Conservation (phyloP, 2,888 invertebrate genomes). For the Macropis europaea region DNA sequence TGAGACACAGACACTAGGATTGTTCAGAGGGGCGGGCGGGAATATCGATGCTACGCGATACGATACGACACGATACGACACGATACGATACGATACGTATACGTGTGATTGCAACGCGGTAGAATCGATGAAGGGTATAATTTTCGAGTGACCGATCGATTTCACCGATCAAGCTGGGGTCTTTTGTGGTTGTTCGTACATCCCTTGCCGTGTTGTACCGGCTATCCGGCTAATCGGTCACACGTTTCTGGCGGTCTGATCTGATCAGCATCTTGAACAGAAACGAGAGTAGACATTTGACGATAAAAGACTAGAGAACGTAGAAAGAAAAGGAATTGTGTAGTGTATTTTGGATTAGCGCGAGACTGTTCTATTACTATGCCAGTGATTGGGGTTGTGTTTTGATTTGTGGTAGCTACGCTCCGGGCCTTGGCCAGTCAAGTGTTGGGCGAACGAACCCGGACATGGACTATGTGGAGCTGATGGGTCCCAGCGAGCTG, state of each 20-base stretch:
- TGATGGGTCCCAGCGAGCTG: conserved; percentile 74
- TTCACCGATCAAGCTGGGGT: conserved; percentile 26
- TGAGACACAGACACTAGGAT: background rate
- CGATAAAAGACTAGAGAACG: background rate
- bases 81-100: background rate
- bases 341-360: conserved; percentile 28
- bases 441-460: conserved; percentile 72
- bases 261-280: too few relatives aligned
- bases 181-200: conserved; percentile 67
- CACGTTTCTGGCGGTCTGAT: conserved; percentile 38
- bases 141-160: conserved; percentile 51
- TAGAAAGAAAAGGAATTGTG: background rate
- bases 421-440: conserved; percentile 78
- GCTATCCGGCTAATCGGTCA: conserved; percentile 75
- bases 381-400: conserved; percentile 80
- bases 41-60: too few relatives aligned
- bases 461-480: conserved; percentile 78
- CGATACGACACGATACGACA: too few relatives aligned
- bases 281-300: background rate
- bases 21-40: too few relatives aligned
- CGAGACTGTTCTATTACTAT: conserved; percentile 46
- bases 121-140: background rate
- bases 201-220: conserved; percentile 77
- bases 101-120: background rate
- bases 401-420: conserved; percentile 78